Evolutionary conservation across 2,797 vertebrate genomes (phyloP), one percentile per base, ranked within the genome.

Genomic region (Gymnodraco acuticeps): DNA sequence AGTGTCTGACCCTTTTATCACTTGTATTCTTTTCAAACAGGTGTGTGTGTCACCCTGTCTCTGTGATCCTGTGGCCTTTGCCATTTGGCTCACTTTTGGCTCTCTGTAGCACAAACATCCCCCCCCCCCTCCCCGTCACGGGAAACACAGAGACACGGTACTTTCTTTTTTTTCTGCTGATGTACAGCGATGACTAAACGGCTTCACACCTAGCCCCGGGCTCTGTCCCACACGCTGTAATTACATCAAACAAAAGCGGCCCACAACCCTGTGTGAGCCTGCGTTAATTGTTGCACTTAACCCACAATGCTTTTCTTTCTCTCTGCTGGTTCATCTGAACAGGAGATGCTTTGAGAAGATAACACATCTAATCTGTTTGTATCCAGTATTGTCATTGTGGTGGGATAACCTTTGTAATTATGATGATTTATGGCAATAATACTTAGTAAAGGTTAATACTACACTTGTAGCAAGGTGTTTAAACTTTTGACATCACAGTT

Each of bases 201-300:
- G 43, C 77, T 51, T 85, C 78, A 64, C 81, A 83, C 74, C 65
- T 87, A 23, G 64, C 85, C 74, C 20, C 0, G 5, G 71, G 80
- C 81, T 75, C 47, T 33, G 41, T 43, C 61, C 46, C 78, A 31
- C 58, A 64, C 64, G 9, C 73, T 84, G 56, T 73, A 73, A 87
- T 90, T 86, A 86, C 74, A 16, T 27, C 61, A 77, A 72, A 85
- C 66, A 72, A 78, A 81, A 74, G 63, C 58, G 52, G 31, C 42
- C 60, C 33, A 43, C 62, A 73, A 51, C 13, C 74, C 48, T 64
- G 70, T 69, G 61, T 10, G 38, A 77, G 71, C 27, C 19, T 42
- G 48, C n/a, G 64, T 62, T 87, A 71, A 81, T 81, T 75, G 77
- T 68, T 60, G 55, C 74, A 69, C 45, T 47, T 4, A 43, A 16